Evolutionary conservation across 2,888 invertebrate genomes (phyloP).

Genomic region (Orchesellides sinensis): DNA sequence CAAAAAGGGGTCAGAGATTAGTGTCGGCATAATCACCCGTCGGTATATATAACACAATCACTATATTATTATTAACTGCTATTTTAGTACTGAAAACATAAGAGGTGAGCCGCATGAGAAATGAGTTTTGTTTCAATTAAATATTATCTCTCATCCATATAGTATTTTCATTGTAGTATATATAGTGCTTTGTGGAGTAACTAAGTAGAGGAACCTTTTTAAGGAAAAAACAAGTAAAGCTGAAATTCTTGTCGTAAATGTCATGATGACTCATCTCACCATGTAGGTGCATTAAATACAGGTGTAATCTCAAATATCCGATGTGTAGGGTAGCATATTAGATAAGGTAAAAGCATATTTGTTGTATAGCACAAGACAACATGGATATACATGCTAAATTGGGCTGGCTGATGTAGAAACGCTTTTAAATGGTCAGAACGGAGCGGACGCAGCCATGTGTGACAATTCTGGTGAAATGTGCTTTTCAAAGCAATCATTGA

Average conservation of each 20-base stretch:
- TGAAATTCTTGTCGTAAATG: slow-evolving; percentile 62
- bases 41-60: no score
- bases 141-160: not conserved
- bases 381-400: no score
- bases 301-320: no score
- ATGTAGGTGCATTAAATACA: no score
- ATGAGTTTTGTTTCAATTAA: slow-evolving; percentile 50
- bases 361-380: no score
- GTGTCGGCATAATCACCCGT: no score
- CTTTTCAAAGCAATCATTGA: slow-evolving; percentile 51
- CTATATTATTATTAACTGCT: slow-evolving; percentile 53
- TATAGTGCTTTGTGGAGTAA: not conserved
- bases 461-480: slow-evolving; percentile 63
- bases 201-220: slow-evolving; percentile 13
- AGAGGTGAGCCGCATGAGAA: slow-evolving; percentile 13
- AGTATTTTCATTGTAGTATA: not conserved
- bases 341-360: no score
- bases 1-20: no score
- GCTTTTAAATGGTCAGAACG: not conserved
- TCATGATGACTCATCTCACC: slow-evolving; percentile 65
- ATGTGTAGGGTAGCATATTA: no score
- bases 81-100: slow-evolving; percentile 33
- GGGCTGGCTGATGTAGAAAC: no score
- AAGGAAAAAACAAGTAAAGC: slow-evolving; percentile 44
- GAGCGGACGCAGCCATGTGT: slow-evolving; percentile 50